Evolutionary conservation across 2,797 vertebrate species (phyloP), one percentile per base, ranked within the genome.

Genomic region (Harpagifer antarcticus): DNA sequence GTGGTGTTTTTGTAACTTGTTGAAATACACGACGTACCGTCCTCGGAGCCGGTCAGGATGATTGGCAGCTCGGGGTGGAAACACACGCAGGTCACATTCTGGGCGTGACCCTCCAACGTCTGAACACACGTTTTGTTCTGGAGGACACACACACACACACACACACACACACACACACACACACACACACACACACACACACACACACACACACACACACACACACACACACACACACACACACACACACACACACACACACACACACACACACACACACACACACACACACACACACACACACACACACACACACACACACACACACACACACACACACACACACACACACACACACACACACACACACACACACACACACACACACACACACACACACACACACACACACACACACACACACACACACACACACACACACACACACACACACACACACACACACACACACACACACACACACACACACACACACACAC

Each of bases 101-200:
- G 97, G 69, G 96, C 95, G 3, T 99, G 97, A n/a, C 97, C 97
- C 84, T 98, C 97, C 77, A 99, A 90, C 0, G 97, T 98, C 77
- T 99, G 97, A 0, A 99, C 97, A 78, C 97, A 99, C 0, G 97
- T 98, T 91, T 99, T 99, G 83, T 98, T 98, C 97, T 98, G 79
- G 77, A 16, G 16, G 72, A 13, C 31, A 80, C 20, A 68, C 11
- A 44, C n/a, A 2, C 12, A 17, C 44, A 71, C 31, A 80, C 20
- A 68, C 11, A 44, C n/a, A 2, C 12, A 17, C 44, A 13, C 20
- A 71, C 31, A 80, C 20, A 68, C 11, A 44, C n/a, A 2, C 12
- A 17, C 44, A 13, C 20, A 71, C 31, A 80, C 20, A 68, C 11
- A 44, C n/a, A 2, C 12, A 17, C 44, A 13, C 20, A 71, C 31